These are phyloP conservation scores for Ormyrus labotus DNA, from an alignment of 2,888 invertebrate genomes.

Conservation along the genomic window DNA sequence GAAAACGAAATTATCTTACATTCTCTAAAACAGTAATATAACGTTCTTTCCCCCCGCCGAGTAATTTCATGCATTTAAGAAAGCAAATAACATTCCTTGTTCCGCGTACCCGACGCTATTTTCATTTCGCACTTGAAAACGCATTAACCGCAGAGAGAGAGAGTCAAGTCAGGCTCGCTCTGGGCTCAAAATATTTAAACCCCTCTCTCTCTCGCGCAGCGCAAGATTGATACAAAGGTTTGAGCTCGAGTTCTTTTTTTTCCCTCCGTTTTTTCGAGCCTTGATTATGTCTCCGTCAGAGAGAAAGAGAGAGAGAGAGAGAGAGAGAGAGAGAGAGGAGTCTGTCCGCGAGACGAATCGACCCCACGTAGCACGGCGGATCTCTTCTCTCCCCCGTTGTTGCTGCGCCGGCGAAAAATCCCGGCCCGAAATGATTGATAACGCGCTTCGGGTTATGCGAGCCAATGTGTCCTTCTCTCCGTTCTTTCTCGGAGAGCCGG, in stretches of 20 bases:
- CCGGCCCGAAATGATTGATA: constrained; percentile 51
- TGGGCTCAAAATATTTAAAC: constrained; percentile 42
- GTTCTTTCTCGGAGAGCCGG: not conserved
- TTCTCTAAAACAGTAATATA: too few species aligned
- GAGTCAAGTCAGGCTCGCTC: not conserved
- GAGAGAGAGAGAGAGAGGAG: not conserved
- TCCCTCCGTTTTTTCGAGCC: constrained; percentile 1
- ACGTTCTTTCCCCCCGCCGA: too few species aligned
- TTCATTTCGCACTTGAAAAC: not conserved
- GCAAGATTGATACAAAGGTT: constrained; percentile 20
- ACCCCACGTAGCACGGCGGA: constrained; percentile 14
- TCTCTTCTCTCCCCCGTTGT: constrained; percentile 4
- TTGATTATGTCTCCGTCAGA: constrained; percentile 13
- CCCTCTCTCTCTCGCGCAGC: not conserved
- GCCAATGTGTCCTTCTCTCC: constrained; percentile 42
- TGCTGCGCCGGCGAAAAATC: constrained; percentile 35
- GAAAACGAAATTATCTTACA: too few species aligned
- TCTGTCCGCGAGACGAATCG: constrained; percentile 46
- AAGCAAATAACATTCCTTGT: too few species aligned
- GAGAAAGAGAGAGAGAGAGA: not conserved
- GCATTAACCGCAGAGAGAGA: not conserved
- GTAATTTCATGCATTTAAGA: too few species aligned
- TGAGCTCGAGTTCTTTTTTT: not conserved
- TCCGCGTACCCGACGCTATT: too few species aligned
- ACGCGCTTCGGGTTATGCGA: constrained; percentile 53